Evolutionary conservation across 2,113 vertebrate species (phyloP), one percentile per base, ranked within the genome.

Genomic region (Osmerus mordax): DNA sequence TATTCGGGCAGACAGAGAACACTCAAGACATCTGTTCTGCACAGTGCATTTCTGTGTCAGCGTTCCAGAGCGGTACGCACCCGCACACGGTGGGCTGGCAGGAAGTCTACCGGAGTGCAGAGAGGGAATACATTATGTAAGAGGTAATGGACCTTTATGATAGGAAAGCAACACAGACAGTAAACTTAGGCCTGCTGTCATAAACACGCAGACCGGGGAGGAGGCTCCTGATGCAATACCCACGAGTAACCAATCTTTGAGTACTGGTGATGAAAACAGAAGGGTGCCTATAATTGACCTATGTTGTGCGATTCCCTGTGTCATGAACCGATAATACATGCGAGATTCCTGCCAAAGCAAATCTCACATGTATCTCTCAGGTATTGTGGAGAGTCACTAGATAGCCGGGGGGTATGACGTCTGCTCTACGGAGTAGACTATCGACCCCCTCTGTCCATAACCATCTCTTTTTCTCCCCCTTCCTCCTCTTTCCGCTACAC

Each of bases 81-180:
- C 61, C 71, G 67, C 73, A 54, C 56, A 69, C 67, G 71, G 58
- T 63, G 59, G 77, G 71, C 71, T 28, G 14, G 47, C 19, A n/a
- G 70, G 63, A 65, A 65, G 73, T 65, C 23, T 23, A 23, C 23
- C 70, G 23, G 72, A 66, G 69, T 70, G 70, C 28, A 1, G 73
- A 63, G 71, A 77, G 70, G 81, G 78, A 83, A 81, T 14, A 66
- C 70, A 78, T 84, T 73, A 76, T 69, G 64, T 78, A 66, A 70
- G 54, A 83, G 74, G 76, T 83, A 79, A 79, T 76, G 69, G 74
- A 83, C 71, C 65, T 84, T 75, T 78, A 81, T 83, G 81, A 78
- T 76, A 79, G 25, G 69, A 54, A 66, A 70, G 73, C 70, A 74
- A 41, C 59, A 72, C 14, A 63, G 14, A 63, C 15, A 29, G 14